Evolutionary conservation across 2,888 invertebrate species (phyloP).

Genomic region (Nephrotoma flavescens): DNA sequence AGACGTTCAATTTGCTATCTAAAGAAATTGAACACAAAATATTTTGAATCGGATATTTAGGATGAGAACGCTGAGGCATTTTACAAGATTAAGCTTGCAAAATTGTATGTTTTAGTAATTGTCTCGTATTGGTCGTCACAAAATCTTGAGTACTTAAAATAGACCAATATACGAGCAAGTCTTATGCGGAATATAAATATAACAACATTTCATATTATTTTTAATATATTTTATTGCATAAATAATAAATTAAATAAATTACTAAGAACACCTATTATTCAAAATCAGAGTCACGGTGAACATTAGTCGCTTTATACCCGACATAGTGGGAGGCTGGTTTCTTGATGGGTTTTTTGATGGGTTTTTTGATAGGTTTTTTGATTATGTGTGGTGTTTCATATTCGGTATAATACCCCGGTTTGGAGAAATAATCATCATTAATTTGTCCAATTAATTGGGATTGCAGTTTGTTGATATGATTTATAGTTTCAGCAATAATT

Average conservation of each 20-base stretch:
- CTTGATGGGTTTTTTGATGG: not conserved
- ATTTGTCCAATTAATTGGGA: not conserved
- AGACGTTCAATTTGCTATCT: too few species aligned
- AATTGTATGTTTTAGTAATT: too few species aligned
- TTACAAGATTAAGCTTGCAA: too few species aligned
- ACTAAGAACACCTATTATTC: not conserved
- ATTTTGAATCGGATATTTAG: too few species aligned
- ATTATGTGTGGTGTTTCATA: not conserved
- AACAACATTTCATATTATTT: too few species aligned
- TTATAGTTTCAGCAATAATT: not conserved
- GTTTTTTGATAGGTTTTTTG: not conserved
- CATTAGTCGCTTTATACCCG: not conserved
- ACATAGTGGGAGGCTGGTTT: not conserved
- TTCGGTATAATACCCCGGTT: not conserved
- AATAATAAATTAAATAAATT: not conserved
- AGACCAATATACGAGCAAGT: too few species aligned
- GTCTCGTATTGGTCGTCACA: too few species aligned
- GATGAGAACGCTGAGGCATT: too few species aligned
- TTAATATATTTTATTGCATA: not conserved
- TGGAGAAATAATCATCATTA: not conserved
- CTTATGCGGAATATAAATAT: too few species aligned
- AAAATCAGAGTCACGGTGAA: not conserved
- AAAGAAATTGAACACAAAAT: too few species aligned
- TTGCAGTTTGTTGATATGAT: not conserved
- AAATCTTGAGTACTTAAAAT: too few species aligned